Evolutionary conservation across 2,888 invertebrate species (phyloP), one percentile per base, ranked within the genome.

Genomic region (Aphrophora alni): DNA sequence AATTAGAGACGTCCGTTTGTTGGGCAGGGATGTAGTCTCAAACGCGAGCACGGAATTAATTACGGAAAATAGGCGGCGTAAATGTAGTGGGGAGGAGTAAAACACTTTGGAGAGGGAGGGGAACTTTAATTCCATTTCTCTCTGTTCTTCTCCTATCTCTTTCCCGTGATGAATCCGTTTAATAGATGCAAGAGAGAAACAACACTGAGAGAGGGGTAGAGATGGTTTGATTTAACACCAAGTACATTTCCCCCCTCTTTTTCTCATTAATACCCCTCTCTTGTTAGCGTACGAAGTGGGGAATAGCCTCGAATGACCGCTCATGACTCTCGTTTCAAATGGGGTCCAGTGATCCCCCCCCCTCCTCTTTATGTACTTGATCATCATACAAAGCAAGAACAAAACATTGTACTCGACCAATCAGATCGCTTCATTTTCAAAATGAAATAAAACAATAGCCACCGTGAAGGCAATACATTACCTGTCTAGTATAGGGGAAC

Each of bases 31-130:
- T 27, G 28, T 5, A 21, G 59, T 21, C 59, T 33, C n/a, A 14
- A 27, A 28, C 14, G 14, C 78, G 27, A 10, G 78, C 38, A 27
- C 24, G 68, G 78, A 79, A 79, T 79, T 79, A 79, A 79, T 79
- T 79, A 79, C 74, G 24, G 69, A 51, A 59, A 79, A 79, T 79
- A 79, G 78, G 78, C 78, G 78, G 78, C 78, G 78, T 79, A 79
- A 79, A 21, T 21, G 51, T 14, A n/a, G 21, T 25, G 78, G 78
- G 59, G 78, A 28, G 78, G 71, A 74, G 78, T 28, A 74, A 17
- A 44, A 74, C 74, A 28, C 72, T 14, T n/a, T 69, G 68, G n/a
- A n/a, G n/a, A n/a, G n/a, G 33, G 59, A 59, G 59, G 59, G 59
- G 59, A 59, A 59, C 59, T n/a, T 59, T 44, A 44, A 44, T n/a